Conservation (phyloP, 2,888 invertebrate genomes). For the Sipha maydis region DNA sequence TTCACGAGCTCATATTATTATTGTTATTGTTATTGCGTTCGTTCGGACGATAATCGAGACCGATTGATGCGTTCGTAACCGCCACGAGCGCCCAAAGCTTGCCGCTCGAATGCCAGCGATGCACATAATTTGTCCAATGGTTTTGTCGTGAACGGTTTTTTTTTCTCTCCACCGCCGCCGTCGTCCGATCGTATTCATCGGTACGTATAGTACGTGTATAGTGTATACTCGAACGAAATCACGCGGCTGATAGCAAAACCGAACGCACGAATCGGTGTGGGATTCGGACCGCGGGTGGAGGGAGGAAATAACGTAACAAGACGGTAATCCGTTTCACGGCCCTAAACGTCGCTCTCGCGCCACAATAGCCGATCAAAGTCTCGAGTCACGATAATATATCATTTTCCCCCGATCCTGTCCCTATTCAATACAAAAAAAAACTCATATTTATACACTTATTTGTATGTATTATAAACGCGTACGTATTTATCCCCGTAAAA, state of each 20-base stretch:
- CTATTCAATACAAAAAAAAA: not conserved
- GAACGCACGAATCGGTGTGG: not conserved
- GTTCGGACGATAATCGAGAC: not conserved
- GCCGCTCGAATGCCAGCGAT: not conserved
- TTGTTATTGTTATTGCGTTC: not conserved
- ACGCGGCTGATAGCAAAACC: not conserved
- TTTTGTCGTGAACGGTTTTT: conserved; percentile 29
- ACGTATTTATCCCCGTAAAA: conserved; percentile 24
- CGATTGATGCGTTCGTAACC: not conserved
- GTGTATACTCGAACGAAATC: not conserved
- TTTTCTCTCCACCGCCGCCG: not conserved
- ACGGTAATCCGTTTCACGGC: conserved; percentile 48
- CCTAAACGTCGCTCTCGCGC: not conserved
- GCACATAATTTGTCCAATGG: conserved; percentile 3
- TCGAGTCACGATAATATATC: conserved; percentile 59
- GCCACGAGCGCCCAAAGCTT: not conserved
- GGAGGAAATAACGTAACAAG: not conserved
- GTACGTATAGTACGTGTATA: not conserved
- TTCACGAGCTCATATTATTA: not conserved
- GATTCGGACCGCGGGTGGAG: not conserved
- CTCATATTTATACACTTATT: not conserved
- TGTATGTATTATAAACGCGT: not conserved
- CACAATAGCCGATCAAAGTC: conserved; percentile 46
- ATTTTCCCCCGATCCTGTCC: not conserved
- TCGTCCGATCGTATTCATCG: not conserved